Conservation (phyloP, 2,113 vertebrate species). For the Nanorana parkeri region DNA sequence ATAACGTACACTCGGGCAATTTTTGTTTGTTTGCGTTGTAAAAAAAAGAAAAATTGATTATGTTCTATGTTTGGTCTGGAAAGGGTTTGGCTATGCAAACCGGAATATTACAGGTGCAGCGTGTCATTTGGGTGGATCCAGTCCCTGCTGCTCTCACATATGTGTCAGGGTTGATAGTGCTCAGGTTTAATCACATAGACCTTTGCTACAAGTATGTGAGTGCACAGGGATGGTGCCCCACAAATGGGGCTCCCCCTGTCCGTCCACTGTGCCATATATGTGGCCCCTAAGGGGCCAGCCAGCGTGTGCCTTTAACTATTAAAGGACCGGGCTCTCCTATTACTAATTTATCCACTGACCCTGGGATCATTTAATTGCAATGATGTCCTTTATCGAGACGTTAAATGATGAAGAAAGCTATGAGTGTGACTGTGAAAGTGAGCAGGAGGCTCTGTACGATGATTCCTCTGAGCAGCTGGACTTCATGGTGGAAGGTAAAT, state of each 20-base stretch:
- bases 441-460: conserved; percentile 25
- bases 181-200: conserved; percentile 18
- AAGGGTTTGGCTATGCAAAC: neutral
- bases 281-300: conserved; percentile 49
- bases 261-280: conserved; percentile 40
- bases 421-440: conserved; percentile 69
- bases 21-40: neutral
- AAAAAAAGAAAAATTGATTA: neutral
- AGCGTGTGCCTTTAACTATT: neutral
- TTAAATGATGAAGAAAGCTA: conserved; percentile 73
- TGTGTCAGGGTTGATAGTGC: conserved; percentile 39
- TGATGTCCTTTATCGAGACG: conserved; percentile 72
- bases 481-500: conserved; percentile 81
- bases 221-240: conserved; percentile 62
- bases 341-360: neutral
- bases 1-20: neutral
- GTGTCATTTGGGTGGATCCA: conserved; percentile 30
- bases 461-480: conserved; percentile 63
- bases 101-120: conserved; percentile 20
- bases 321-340: neutral
- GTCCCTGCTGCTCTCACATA: conserved; percentile 37
- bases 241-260: conserved; percentile 56
- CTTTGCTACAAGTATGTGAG: conserved; percentile 63
- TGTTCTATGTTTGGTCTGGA: neutral
- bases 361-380: conserved; percentile 58